Evolutionary conservation across 1,140 invertebrate genomes (phyloP), one percentile per base, ranked within the genome.

Genomic region (Nylanderia fulva): DNA sequence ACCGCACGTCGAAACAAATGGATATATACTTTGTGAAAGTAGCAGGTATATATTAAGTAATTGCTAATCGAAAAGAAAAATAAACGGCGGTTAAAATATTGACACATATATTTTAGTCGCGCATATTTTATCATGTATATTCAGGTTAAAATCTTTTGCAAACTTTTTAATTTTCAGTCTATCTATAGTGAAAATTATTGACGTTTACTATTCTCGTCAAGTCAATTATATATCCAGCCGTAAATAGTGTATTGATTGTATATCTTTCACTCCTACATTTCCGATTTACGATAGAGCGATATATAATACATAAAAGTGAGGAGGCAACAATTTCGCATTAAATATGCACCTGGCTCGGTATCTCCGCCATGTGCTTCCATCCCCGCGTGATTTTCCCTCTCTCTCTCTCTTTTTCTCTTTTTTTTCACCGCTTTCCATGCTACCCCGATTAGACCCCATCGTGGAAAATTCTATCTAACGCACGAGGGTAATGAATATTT

Each of bases 311-410:
- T 71, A 24, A 85, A 88, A 71, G 76, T 58, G 75, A 52, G 60
- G 33, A 56, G 61, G 63, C 84, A 77, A 66, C 64, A 33, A 86
- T 88, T 88, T 88, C 74, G n/a, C 88, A 88, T 88, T 76, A 88
- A 89, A 89, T 89, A 89, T 89, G 72, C 74, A 89, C 24, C 24
- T 21, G 71, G 29, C 24, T 29, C 54, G 24, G 56, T 74, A 48
- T 77, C 69, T 74, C 36, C 64, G 21, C 29, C 72, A 15, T 48
- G 71, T 58, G 48, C 45, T 79, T 85, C 42, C 29, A 18, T 21
- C 18, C 45, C 3, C n/a, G 64, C 39, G 27, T 42, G 72, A 71
- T 42, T 68, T 42, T 11, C 6, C 11, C 21, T 29, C 15, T 45
- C 33, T 21, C 66, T 27, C 11, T 42, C 39, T 24, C 66, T 52